Base-by-base conservation (phyloP, 2,797 vertebrate species). In the Lutjanus campechanus region DNA sequence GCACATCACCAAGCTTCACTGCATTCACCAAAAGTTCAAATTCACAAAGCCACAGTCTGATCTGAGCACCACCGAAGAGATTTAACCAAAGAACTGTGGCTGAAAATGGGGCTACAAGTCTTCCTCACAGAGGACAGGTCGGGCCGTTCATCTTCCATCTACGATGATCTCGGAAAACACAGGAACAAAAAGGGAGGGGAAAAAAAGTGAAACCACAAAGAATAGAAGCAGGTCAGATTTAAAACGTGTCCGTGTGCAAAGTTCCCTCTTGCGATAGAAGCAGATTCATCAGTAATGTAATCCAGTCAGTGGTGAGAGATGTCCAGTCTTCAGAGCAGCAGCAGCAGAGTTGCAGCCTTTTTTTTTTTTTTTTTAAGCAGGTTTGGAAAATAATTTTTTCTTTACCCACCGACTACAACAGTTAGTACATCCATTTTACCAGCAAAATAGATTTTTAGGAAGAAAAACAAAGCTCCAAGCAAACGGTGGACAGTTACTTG, bases 121-220 rank as follows among this genome's bases (percentile, higher is more conserved):
- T 88, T 95, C 95, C 94, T 95, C 95, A 94, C 71, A 85, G 95
- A 95, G 95, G 94, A 94, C 81, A 93, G 72, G 56, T 58, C 0
- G 44, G 54, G 40, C 22, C 36, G 11, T 25, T 73, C 71, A 19
- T 85, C 69, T 76, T 69, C 77, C 76, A n/a, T 76, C 71, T 36
- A 22, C 60, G 20, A 63, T 20, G 11, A 85, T 50, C 74, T 79
- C 68, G 4, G 51, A 85, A 81, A 86, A 85, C 13, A 54, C 43
- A 51, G 17, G 17, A 43, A 5, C 9, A 9, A 11, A 29, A 15
- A 58, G 25, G 29, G 29, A 5, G 29, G 29, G 29, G 29, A 36
- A 36, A 36, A 36, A 36, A 36, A 36, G 29, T 36, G 63, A 29
- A 61, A 72, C 59, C 69, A 71, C 55, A 69, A 61, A 53, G 8